Base-by-base conservation (phyloP, 1,140 invertebrate species). In the Cardiocondyla obscurior region DNA sequence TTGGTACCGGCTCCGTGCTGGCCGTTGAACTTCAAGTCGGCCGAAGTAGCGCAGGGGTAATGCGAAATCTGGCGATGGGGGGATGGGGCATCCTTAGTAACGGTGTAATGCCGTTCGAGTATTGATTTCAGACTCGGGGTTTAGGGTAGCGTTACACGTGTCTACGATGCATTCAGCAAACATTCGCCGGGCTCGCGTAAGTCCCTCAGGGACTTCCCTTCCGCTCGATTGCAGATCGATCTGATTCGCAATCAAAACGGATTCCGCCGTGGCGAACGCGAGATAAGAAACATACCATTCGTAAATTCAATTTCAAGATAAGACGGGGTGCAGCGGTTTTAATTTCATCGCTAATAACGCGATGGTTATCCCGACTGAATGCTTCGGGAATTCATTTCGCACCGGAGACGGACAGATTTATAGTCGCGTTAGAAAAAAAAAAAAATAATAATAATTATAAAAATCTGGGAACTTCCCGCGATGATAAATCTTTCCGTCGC, bases 41-140 rank as follows among this genome's bases (percentile, higher is more conserved):
- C 64, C 42, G 33, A 77, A 83, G 81, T 65, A 36, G 51, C 51
- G 36, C 60, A 65, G 58, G 72, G 73, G 30, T 65, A 62, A 77
- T 44, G 44, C 28, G 19, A 72, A 88, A 88, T 88, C 85, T 88
- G 86, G 51, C 76, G 49, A 84, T 70, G 64, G 86, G 87, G 87
- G 79, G 73, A 79, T 88, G 85, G 79, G 79, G 88, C 89, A 90
- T 88, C 89, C 89, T 90, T 90, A 90, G 85, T 89, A 90, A 90
- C 87, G 84, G 87, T 90, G 83, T 90, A 90, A 90, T 83, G 83
- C 83, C 74, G 67, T 87, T 88, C 84, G 83, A 89, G 89, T 90
- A 90, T 90, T 90, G 89, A 90, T 90, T 90, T 90, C 89, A 85
- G 65, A 74, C 69, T 53, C 53, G 62, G 73, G 81, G 67, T 88